Conservation (phyloP, 2,888 invertebrate species). For the Orchesella flavescens region DNA sequence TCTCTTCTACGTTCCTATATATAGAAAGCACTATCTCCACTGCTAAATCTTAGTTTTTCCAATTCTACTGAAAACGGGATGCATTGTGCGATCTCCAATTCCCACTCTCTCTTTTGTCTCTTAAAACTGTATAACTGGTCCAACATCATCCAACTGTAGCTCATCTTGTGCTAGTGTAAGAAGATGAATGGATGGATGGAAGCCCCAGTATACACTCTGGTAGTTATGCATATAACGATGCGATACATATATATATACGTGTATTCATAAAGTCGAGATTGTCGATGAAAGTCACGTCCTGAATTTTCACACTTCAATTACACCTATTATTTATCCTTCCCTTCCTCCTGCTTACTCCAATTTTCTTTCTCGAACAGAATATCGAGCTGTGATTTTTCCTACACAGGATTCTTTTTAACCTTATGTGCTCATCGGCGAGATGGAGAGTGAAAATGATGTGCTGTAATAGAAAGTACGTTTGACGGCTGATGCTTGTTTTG, state of each 20-base stretch:
- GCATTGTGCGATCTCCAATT: background rate
- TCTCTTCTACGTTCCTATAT: no score
- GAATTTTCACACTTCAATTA: slow-evolving; percentile 72
- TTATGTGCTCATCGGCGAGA: slow-evolving; percentile 9
- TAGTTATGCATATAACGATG: background rate
- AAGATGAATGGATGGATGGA: background rate
- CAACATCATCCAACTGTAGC: background rate
- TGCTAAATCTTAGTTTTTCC: background rate
- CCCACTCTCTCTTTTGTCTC: background rate
- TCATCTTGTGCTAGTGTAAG: background rate
- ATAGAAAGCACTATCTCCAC: background rate
- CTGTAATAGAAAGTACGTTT: background rate
- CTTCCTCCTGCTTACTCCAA: slow-evolving; percentile 63
- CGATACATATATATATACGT: slow-evolving; percentile 3
- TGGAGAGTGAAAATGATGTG: background rate
- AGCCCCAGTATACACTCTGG: background rate
- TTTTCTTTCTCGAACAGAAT: slow-evolving; percentile 51
- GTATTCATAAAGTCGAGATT: slow-evolving; percentile 57
- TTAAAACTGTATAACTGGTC: slow-evolving; percentile 6
- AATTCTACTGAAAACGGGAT: background rate
- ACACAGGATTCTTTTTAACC: background rate
- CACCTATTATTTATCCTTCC: slow-evolving; percentile 69
- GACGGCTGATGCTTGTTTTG: no score
- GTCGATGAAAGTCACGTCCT: slow-evolving; percentile 69
- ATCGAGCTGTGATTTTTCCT: slow-evolving; percentile 50